Evolutionary conservation across 1,140 invertebrate species (phyloP), one percentile per base, ranked within the genome.

Genomic region (Chionoecetes opilio): DNA sequence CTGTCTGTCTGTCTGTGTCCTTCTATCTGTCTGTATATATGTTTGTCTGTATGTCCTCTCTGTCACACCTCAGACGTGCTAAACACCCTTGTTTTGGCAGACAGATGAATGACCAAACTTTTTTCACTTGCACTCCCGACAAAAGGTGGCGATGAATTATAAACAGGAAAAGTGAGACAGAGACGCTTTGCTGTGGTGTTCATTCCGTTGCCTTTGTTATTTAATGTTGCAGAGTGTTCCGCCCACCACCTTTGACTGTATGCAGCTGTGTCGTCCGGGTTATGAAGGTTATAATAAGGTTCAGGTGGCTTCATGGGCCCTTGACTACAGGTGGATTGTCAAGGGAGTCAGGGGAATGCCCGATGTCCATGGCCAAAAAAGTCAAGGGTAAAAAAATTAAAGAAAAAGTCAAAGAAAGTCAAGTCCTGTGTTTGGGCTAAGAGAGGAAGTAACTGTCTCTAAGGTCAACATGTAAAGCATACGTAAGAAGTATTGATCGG

Each of bases 21-120:
- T 26, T 75, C 63, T 26, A 75, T n/a, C 63, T 75, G 5, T n/a
- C 63, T 75, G 63, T 75, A 75, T 75, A 1, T 5, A 75, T 75
- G 21, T 46, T 75, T n/a, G 21, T 26, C n/a, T n/a, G 21, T 26
- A 3, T 75, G 21, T 75, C 63, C 63, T 26, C 63, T n/a, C 63
- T 26, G 21, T n/a, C 63, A 26, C 63, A 26, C 63, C n/a, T 75
- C 63, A 75, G 63, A 75, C 63, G 63, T 75, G 63, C 63, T 75
- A 75, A 75, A 75, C 63, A 75, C 63, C 63, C 63, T 75, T 75
- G 63, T n/a, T 75, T 75, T 75, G 63, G 63, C 63, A 26, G 63
- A 75, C 63, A 75, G 63, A 75, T 75, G 63, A 75, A 75, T 75
- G 63, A 75, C 26, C 63, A 3, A 26, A 75, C 63, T 75, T 75